Base-by-base conservation (phyloP, 1,140 invertebrate species). In the Halesus radiatus region DNA sequence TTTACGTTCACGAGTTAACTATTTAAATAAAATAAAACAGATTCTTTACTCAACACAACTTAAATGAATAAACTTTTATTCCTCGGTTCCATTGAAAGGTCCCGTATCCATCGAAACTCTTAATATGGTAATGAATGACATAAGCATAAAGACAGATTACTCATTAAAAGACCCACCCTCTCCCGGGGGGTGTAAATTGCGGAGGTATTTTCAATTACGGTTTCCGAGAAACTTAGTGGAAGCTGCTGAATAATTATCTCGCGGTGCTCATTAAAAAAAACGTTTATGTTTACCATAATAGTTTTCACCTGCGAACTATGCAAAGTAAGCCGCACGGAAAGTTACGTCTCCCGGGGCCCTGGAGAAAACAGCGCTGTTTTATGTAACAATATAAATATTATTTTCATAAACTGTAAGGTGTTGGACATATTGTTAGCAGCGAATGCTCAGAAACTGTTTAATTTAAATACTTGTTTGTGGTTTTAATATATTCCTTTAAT, bases 191-290 rank as follows among this genome's bases (percentile, higher is more conserved):
- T 45, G 60, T 80, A 80, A 80, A 74, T 80, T 80, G 64, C 78
- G n/a, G 72, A 80, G 78, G 78, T 80, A 80, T 80, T 80, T 80
- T 74, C 78, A 80, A 80, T 80, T 80, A 80, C 68, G 78, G 72
- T 64, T 75, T 74, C 78, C 50, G 68, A 62, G 78, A 79, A 79
- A 75, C 78, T 80, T 64, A 0, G 52, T 32, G 72, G 68, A 68
- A 80, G 72, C 56, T 62, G 54, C 23, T 74, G 78, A 74, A 80
- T 80, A 80, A 80, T 80, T 75, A 80, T 80, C 64, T 32, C 70
- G 54, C 45, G 54, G 29, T 56, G 22, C 32, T 54, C n/a, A 62
- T 62, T 76, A 76, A 76, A 76, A n/a, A 76, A 58, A 76, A 32
- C 18, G 54, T 32, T 76, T 76, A 76, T 56, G 56, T 74, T 74